Evolutionary conservation across 2,888 invertebrate genomes (phyloP).

Genomic region (Piscicola geometra): DNA sequence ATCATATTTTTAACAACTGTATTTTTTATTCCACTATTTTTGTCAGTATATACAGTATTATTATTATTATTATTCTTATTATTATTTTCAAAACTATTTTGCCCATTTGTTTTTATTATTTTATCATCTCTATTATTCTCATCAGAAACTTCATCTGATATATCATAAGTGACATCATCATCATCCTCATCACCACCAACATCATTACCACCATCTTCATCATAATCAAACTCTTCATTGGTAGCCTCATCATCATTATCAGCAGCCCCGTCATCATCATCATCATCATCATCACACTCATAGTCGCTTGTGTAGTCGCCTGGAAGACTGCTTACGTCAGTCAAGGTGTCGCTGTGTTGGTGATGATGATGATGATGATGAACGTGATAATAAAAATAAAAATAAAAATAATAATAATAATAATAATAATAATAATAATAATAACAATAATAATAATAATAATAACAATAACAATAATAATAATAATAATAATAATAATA

Average conservation of each 20-base stretch:
- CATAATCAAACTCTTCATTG: background rate
- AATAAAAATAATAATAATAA: background rate
- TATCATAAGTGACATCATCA: slow-evolving; percentile 16
- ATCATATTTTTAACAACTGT: background rate
- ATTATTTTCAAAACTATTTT: background rate
- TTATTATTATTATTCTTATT: background rate
- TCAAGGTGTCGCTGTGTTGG: slow-evolving; percentile 26
- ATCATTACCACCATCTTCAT: background rate
- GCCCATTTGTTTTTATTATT: too few relatives aligned
- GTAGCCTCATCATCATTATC: slow-evolving; percentile 4
- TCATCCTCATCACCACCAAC: slow-evolving; percentile 12
- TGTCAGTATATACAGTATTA: background rate
- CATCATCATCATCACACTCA: background rate
- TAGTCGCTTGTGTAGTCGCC: slow-evolving; percentile 17
- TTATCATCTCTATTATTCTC: background rate
- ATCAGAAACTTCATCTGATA: background rate
- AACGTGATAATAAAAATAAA: background rate
- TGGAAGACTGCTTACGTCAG: slow-evolving; percentile 32
- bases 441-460: background rate
- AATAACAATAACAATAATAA: background rate
- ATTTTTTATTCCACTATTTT: background rate
- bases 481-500: too few relatives aligned
- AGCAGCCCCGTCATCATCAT: background rate
- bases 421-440: background rate
- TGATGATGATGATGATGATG: background rate